Percentiles rank a stretch among this genome's conserved stretches.
phyloP scores from a whole-genome alignment of 1,140 invertebrate species.

The Caenorhabditis brenneri region DNA sequence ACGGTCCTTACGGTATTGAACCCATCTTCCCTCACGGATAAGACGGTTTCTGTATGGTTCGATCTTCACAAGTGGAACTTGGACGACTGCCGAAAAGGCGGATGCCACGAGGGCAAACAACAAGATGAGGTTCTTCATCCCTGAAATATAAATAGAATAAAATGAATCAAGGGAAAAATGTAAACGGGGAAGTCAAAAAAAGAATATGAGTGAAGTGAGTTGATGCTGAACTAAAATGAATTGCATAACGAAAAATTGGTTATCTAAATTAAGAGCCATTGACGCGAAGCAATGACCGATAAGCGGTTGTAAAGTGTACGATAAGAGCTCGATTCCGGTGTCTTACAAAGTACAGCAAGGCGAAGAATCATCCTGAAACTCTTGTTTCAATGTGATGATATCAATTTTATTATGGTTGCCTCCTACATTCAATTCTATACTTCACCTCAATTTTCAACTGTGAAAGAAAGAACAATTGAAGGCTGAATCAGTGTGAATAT shows the following conservation, averaged over 20 bases:
- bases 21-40: conserved; percentile 41
- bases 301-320: neutral
- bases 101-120: conserved; percentile 44
- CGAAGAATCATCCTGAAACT: neutral
- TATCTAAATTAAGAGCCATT: conserved; percentile 22
- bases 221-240: conserved; percentile 30
- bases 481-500: too few relatives aligned
- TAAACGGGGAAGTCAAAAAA: neutral
- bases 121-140: conserved; percentile 52
- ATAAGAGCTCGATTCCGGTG: conserved; percentile 28
- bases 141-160: neutral
- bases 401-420: neutral
- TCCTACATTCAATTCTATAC: too few relatives aligned
- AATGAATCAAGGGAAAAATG: neutral
- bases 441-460: too few relatives aligned
- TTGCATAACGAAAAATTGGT: neutral
- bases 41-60: conserved; percentile 33
- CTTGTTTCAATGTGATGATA: neutral
- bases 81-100: conserved; percentile 25
- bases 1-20: conserved; percentile 31
- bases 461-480: neutral
- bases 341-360: neutral
- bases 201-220: neutral
- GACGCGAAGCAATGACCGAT: neutral
- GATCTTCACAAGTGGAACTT: conserved; percentile 6